phyloP scores from a whole-genome alignment of 1,140 invertebrate species.

The Scylla paramamosain region DNA sequence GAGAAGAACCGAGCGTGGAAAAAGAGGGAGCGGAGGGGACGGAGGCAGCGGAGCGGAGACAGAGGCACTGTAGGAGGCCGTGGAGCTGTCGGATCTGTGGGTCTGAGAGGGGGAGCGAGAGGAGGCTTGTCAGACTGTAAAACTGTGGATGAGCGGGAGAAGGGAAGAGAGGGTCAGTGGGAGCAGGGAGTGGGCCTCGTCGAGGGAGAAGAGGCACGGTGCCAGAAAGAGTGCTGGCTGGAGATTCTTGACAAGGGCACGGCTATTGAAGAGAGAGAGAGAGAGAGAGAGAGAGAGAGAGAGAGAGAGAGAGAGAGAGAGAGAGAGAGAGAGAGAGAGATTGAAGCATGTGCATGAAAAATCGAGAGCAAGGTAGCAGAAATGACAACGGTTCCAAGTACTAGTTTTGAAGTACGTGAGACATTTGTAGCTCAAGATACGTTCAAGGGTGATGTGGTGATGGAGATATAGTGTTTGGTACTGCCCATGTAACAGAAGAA shows the following conservation, averaged over 20 bases:
- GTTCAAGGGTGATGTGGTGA: too few relatives aligned
- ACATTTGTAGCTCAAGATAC: too few relatives aligned
- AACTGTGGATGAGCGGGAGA: slow-evolving; percentile 1
- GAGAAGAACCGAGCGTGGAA: background rate
- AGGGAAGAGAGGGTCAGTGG: slow-evolving; percentile 9
- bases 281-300: background rate
- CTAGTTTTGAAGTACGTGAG: too few relatives aligned
- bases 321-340: too few relatives aligned
- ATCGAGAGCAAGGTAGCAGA: too few relatives aligned
- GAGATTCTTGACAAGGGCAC: slow-evolving; percentile 2
- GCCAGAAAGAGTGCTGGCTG: slow-evolving; percentile 1
- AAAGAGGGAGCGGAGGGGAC: background rate
- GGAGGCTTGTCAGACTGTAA: slow-evolving; percentile 20
- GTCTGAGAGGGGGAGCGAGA: background rate
- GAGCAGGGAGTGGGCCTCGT: background rate
- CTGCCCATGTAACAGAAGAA: too few relatives aligned
- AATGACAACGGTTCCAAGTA: too few relatives aligned
- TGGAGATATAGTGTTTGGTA: too few relatives aligned
- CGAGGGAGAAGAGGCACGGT: background rate
- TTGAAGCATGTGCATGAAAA: too few relatives aligned
- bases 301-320: slow-evolving; percentile 3
- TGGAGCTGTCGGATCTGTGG: slow-evolving; percentile 17
- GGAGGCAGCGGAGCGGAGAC: background rate
- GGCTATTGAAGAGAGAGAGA: background rate
- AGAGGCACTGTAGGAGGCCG: background rate